Percentiles rank a stretch among this genome's conserved stretches.
Evolutionary conservation across 2,888 invertebrate genomes (phyloP).

Genomic region (Parnassius apollo): DNA sequence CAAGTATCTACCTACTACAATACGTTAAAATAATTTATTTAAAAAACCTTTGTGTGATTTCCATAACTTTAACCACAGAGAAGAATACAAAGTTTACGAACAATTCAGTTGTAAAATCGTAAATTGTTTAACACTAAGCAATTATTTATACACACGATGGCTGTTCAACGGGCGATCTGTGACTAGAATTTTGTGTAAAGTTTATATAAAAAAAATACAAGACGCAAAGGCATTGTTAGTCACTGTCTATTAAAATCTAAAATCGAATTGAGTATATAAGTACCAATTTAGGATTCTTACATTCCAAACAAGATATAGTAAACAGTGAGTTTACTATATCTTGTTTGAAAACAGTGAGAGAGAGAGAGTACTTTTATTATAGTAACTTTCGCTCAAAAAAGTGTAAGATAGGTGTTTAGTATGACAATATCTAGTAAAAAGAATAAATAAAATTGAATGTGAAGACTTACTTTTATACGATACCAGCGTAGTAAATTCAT

Average conservation of each 20-base stretch:
- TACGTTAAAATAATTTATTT: constrained; percentile 6
- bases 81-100: constrained; percentile 16
- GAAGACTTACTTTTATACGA: constrained; percentile 39
- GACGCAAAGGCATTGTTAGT: constrained; percentile 22
- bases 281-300: constrained; percentile 23
- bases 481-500: constrained; percentile 56
- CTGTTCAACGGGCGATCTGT: constrained; percentile 10
- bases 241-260: constrained; percentile 15
- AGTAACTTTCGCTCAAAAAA: too few relatives aligned
- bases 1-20: not conserved
- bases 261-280: constrained; percentile 17
- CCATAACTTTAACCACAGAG: constrained; percentile 6
- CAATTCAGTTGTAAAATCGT: constrained; percentile 24
- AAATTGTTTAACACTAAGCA: constrained; percentile 13
- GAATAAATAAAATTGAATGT: too few relatives aligned
- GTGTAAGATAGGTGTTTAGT: too few relatives aligned
- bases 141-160: constrained; percentile 20
- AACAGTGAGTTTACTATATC: too few relatives aligned
- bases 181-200: constrained; percentile 20
- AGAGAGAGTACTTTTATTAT: too few relatives aligned
- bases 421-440: too few relatives aligned
- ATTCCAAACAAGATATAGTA: constrained; percentile 8
- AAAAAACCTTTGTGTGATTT: too few relatives aligned
- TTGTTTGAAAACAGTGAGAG: too few relatives aligned
- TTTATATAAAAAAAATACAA: constrained; percentile 14